phyloP scores from a whole-genome alignment of 2,797 vertebrate species.

The Miichthys miiuy region DNA sequence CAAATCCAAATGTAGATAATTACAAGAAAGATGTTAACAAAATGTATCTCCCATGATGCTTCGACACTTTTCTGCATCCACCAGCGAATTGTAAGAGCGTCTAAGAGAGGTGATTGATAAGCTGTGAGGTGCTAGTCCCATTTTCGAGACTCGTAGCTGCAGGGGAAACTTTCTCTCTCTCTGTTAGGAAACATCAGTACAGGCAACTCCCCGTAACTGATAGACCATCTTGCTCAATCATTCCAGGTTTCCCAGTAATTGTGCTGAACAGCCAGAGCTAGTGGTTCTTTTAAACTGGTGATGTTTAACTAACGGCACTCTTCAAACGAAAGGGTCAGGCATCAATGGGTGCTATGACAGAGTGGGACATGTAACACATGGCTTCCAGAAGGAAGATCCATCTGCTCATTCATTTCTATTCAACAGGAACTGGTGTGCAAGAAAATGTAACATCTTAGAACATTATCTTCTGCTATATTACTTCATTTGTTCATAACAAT shows the following conservation, averaged over 20 bases:
- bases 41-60: conserved; percentile 15
- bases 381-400: conserved; percentile 61
- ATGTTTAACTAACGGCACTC: conserved; percentile 50
- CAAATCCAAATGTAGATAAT: conserved; percentile 21
- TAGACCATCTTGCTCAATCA: conserved; percentile 57
- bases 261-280: conserved; percentile 9
- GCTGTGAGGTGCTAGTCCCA: conserved; percentile 61
- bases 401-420: conserved; percentile 53
- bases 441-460: conserved; percentile 5
- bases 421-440: conserved; percentile 31
- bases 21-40: conserved; percentile 27
- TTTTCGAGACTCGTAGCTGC: conserved; percentile 70
- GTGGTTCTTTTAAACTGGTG: conserved; percentile 35
- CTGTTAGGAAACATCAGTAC: conserved; percentile 71
- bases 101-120: conserved; percentile 75
- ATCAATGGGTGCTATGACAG: conserved; percentile 34
- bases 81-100: conserved; percentile 53
- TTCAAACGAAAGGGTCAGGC: conserved; percentile 35
- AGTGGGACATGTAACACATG: conserved; percentile 51
- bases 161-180: conserved; percentile 57
- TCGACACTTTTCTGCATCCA: conserved; percentile 16
- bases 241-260: conserved; percentile 51
- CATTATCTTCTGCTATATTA: conserved; percentile 12
- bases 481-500: conserved; percentile 7
- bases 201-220: conserved; percentile 55